Conservation (phyloP, 2,888 invertebrate species). For the Mantis religiosa region DNA sequence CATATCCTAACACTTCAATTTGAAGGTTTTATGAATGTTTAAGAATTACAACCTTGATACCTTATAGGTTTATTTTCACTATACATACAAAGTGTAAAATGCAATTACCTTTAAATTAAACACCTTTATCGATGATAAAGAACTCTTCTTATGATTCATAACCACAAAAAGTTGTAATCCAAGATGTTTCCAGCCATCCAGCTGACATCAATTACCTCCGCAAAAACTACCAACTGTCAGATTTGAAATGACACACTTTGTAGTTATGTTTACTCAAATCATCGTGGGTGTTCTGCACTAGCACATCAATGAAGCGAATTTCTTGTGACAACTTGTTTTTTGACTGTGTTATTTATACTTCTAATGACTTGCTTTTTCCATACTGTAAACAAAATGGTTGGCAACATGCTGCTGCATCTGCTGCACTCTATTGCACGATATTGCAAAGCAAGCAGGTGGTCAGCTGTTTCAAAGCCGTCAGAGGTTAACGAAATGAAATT, state of each 20-base stretch:
- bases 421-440: background rate
- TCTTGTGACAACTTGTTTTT: background rate
- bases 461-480: background rate
- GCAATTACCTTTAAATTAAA: background rate
- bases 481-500: no score
- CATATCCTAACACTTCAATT: no score
- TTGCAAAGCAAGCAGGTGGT: background rate
- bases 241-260: background rate
- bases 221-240: background rate
- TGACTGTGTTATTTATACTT: background rate
- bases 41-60: no score
- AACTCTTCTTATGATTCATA: background rate
- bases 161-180: background rate
- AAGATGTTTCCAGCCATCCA: background rate
- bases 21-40: no score
- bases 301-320: background rate
- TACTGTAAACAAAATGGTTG: background rate
- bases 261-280: background rate
- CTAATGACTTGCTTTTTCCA: background rate
- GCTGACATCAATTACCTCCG: background rate
- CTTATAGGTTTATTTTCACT: no score
- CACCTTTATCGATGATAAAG: background rate
- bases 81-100: background rate
- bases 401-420: background rate
- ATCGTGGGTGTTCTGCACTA: background rate